These are phyloP conservation scores for Euschistus heros DNA, from an alignment of 1,140 invertebrate genomes.

Conservation along the genomic window DNA sequence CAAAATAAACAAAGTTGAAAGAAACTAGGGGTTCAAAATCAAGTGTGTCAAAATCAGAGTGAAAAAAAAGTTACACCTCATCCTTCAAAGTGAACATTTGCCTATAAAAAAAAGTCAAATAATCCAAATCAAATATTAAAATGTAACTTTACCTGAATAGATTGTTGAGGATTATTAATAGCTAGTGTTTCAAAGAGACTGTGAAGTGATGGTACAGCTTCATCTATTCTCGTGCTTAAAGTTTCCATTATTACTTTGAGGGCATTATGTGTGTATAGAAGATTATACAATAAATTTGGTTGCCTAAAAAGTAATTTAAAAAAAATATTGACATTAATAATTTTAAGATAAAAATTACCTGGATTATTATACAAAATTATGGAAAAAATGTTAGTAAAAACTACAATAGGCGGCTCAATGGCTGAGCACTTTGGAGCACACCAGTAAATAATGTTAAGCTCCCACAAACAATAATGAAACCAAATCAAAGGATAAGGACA, in stretches of 20 bases:
- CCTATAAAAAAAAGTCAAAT: background rate
- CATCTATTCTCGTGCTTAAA: constrained; percentile 21
- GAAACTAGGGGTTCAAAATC: no score
- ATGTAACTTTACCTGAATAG: constrained; percentile 2
- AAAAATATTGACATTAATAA: background rate
- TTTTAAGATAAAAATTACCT: no score
- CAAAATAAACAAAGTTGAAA: no score
- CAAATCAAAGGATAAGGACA: no score
- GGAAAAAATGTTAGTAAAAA: no score
- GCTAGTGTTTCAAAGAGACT: constrained; percentile 25
- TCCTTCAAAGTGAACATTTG: background rate
- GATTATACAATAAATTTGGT: constrained; percentile 18
- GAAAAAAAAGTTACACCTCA: background rate
- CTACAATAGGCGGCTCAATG: no score
- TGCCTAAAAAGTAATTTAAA: constrained; percentile 24
- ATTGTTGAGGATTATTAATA: constrained; percentile 21
- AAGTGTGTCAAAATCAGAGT: background rate
- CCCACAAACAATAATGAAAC: no score
- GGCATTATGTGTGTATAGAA: constrained; percentile 23
- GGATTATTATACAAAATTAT: no score
- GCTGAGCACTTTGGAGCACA: no score
- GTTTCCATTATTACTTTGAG: constrained; percentile 20
- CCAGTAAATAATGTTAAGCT: no score
- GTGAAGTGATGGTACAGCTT: constrained; percentile 23
- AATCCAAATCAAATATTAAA: background rate